These are phyloP conservation scores for Formica aserva DNA, from an alignment of 2,888 invertebrate species.

Conservation along the genomic window DNA sequence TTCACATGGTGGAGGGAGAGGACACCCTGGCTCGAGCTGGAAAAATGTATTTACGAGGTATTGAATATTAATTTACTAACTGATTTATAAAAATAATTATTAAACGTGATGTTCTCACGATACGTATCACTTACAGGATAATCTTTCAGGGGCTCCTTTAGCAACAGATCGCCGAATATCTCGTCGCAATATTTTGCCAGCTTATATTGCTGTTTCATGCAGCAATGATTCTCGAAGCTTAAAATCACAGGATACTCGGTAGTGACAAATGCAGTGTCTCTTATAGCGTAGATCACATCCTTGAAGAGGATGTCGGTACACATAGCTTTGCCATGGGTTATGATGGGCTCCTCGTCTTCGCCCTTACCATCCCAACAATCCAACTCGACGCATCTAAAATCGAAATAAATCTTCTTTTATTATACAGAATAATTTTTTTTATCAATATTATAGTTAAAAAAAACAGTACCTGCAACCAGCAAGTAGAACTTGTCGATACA, in stretches of 20 bases:
- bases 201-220: conserved; percentile 89
- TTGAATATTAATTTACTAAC: neutral
- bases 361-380: conserved; percentile 91
- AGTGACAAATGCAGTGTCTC: conserved; percentile 90
- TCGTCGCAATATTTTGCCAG: conserved; percentile 91
- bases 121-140: conserved; percentile 86
- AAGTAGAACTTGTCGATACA: conserved; percentile 87
- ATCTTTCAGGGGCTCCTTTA: conserved; percentile 88
- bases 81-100: neutral
- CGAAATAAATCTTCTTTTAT: neutral
- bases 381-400: conserved; percentile 89
- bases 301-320: conserved; percentile 89
- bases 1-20: conserved; percentile 89
- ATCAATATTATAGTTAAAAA: neutral
- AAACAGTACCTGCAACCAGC: conserved; percentile 83
- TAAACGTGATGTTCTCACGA: neutral
- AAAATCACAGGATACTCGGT: conserved; percentile 90
- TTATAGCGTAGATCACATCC: conserved; percentile 89
- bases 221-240: conserved; percentile 91
- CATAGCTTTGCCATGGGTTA: conserved; percentile 92
- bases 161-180: conserved; percentile 89
- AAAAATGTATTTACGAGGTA: conserved; percentile 14
- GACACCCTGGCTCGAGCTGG: conserved; percentile 88
- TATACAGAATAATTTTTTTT: neutral
- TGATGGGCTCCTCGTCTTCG: conserved; percentile 90